Percentiles rank a stretch among this genome's conserved stretches.
phyloP scores from a whole-genome alignment of 2,113 vertebrate species.

The Ascaphus truei region DNA sequence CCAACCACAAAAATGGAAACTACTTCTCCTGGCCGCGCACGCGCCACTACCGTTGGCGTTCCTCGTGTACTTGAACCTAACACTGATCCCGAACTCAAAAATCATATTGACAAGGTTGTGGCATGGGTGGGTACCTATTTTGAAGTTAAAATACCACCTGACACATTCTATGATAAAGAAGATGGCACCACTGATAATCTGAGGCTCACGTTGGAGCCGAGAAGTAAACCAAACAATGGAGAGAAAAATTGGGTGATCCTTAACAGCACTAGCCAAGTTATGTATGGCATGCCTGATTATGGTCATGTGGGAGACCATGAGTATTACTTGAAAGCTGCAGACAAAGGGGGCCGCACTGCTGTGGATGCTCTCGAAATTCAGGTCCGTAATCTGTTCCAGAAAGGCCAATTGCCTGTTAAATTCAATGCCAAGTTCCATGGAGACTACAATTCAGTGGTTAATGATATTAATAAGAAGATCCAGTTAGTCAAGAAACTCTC shows the following conservation, averaged over 20 bases:
- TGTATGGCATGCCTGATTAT: conserved; percentile 85
- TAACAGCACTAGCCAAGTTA: conserved; percentile 90
- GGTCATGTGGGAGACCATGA: conserved; percentile 81
- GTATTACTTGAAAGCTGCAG: conserved; percentile 89
- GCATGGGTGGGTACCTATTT: conserved; percentile 94
- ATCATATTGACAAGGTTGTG: conserved; percentile 85
- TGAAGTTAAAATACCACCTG: conserved; percentile 87
- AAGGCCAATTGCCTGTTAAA: conserved; percentile 76
- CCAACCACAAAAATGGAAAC: conserved; percentile 74
- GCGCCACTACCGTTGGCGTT: conserved; percentile 63
- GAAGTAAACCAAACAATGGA: conserved; percentile 75
- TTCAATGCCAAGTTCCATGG: conserved; percentile 84
- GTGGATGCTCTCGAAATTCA: conserved; percentile 90
- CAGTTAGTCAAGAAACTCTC: conserved; percentile 86
- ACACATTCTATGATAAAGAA: conserved; percentile 88
- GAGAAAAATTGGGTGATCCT: conserved; percentile 92
- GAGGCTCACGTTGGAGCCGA: conserved; percentile 80
- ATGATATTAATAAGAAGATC: conserved; percentile 85
- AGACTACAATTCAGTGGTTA: conserved; percentile 68
- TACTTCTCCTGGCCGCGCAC: conserved; percentile 69
- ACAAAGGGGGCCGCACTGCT: conserved; percentile 83
- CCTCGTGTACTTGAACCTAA: conserved; percentile 66
- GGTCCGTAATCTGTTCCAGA: conserved; percentile 75
- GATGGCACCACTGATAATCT: conserved; percentile 92
- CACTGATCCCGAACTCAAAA: conserved; percentile 74